These are phyloP conservation scores for Bergia sp. DNA, from an alignment of 92 coral and sea anemone species.

Conservation along the genomic window DNA sequence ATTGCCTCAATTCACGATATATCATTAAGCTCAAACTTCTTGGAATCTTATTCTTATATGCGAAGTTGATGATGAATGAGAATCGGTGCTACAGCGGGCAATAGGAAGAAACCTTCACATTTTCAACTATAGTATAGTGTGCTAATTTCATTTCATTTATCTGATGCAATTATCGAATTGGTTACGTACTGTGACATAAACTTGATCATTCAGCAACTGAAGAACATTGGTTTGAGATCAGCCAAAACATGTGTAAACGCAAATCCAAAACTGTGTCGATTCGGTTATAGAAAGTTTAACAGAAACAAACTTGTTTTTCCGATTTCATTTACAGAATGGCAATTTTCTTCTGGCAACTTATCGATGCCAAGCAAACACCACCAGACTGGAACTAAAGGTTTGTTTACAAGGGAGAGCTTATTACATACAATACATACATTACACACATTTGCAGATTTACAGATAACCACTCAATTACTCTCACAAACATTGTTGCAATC, in stretches of 20 bases:
- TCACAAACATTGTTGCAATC: no score
- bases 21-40: no score
- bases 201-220: neutral
- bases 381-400: slow-evolving; percentile 95
- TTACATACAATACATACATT: neutral
- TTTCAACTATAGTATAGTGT: no score
- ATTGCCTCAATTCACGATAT: no score
- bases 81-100: no score
- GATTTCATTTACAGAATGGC: slow-evolving; percentile 73
- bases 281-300: neutral
- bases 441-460: neutral
- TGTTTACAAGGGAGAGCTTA: neutral
- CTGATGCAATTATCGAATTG: no score
- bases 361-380: slow-evolving; percentile 97
- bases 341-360: slow-evolving; percentile 95
- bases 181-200: neutral
- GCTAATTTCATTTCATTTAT: no score
- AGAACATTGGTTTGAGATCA: neutral
- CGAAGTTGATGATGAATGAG: no score
- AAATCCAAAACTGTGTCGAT: neutral
- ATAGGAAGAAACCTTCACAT: no score
- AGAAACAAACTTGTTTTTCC: neutral
- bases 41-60: no score
- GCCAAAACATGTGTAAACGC: neutral
- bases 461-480: no score